phyloP scores from a whole-genome alignment of 2,113 vertebrate genomes.

The Podarcis raffonei region DNA sequence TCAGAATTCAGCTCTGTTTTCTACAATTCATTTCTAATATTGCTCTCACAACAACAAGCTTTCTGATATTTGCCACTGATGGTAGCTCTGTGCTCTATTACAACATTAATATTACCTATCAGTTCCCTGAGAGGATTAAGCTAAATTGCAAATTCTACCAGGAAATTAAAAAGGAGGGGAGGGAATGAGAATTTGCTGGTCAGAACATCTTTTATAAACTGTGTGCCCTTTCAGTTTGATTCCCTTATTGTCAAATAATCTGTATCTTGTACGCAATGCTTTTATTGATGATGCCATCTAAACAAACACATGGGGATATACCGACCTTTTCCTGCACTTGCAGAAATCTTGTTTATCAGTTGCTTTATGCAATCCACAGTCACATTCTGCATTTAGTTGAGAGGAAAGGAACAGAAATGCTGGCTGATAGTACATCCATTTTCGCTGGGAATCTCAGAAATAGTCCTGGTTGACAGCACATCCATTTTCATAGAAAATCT shows the following conservation, averaged over 20 bases:
- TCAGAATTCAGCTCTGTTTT: constrained; percentile 13
- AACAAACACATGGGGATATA: constrained; percentile 17
- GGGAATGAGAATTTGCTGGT: constrained; percentile 18
- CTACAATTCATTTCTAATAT: constrained; percentile 29
- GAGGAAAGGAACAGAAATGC: neutral
- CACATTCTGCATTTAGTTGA: neutral
- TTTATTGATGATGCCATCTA: constrained; percentile 13
- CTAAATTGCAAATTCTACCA: constrained; percentile 5
- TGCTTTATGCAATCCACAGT: neutral
- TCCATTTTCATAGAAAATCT: neutral
- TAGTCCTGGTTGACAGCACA: neutral
- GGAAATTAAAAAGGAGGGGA: constrained; percentile 14
- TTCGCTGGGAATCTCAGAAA: neutral
- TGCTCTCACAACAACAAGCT: neutral
- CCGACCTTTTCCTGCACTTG: constrained; percentile 28
- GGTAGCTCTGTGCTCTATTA: constrained; percentile 13
- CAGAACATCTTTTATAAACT: constrained; percentile 13
- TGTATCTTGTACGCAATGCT: neutral
- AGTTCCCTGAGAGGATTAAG: constrained; percentile 7
- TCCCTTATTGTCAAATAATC: neutral
- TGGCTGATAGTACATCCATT: accelerated
- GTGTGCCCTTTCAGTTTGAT: constrained; percentile 13
- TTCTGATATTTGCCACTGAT: neutral
- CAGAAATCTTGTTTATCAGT: constrained; percentile 14
- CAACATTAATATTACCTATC: constrained; percentile 29